Evolutionary conservation across 1,140 invertebrate genomes (phyloP).

Genomic region (Diachasma alloeum): DNA sequence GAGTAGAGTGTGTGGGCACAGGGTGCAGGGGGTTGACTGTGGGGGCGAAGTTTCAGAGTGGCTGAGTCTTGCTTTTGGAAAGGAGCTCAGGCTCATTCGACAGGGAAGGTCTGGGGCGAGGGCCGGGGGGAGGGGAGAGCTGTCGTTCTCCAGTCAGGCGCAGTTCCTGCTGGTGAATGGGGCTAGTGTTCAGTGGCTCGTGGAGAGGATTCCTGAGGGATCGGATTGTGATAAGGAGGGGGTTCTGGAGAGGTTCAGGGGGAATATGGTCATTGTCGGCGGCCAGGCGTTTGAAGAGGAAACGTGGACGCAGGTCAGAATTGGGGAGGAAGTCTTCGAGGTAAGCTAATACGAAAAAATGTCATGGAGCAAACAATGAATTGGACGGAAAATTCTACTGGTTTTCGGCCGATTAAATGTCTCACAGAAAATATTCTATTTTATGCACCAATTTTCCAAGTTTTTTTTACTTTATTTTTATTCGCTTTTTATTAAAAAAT

Average conservation of each 20-base stretch:
- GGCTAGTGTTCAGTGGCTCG: constrained; percentile 77
- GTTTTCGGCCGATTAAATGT: too few species aligned
- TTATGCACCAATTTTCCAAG: too few species aligned
- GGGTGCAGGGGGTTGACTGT: constrained; percentile 82
- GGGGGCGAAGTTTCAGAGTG: constrained; percentile 81
- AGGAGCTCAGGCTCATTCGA: constrained; percentile 71
- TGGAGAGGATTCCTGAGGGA: constrained; percentile 67
- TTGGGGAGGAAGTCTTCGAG: constrained; percentile 75
- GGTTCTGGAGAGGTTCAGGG: constrained; percentile 73
- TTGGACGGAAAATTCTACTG: too few species aligned
- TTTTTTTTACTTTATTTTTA: too few species aligned
- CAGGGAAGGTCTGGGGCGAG: constrained; percentile 60
- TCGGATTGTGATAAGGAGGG: constrained; percentile 65
- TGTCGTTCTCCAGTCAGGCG: constrained; percentile 87
- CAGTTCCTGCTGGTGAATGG: constrained; percentile 86
- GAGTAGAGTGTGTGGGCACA: constrained; percentile 87
- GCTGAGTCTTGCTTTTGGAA: constrained; percentile 74
- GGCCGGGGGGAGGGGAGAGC: constrained; percentile 55
- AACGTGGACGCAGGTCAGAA: constrained; percentile 72
- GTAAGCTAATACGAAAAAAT: constrained; percentile 59
- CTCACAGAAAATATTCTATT: too few species aligned
- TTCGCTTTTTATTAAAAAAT: too few species aligned
- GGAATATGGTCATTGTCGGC: constrained; percentile 74
- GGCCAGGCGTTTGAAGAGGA: constrained; percentile 78
- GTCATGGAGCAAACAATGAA: too few species aligned